Base-by-base conservation (phyloP, 1,140 invertebrate genomes). In the Drosophila fuyamai region DNA sequence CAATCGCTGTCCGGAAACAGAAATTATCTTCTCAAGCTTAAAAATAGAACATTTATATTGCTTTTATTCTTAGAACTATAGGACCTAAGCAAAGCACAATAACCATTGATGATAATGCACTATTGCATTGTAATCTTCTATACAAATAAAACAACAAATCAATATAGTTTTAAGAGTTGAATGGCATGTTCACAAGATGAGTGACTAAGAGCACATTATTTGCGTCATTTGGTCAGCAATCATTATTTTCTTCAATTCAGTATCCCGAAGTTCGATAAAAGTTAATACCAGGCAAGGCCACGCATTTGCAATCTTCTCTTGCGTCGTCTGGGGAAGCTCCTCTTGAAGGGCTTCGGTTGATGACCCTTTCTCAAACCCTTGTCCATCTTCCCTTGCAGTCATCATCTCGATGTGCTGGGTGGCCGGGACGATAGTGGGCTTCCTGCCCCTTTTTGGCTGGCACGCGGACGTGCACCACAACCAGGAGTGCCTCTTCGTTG, bases 321-420 rank as follows among this genome's bases (percentile, higher is more conserved):
- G 29, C 78, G 74, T 82, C 80, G 75, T 82, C 62, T 10, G 56
- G 16, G 27, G 23, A 12, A 29, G 23, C 5, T 43, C 29, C 40
- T 23, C 35, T 58, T 50, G 35, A 44, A 38, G 38, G 81, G 81
- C 81, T 84, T 83, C 76, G 32, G 35, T 46, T 57, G n/a, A 35
- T 56, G 29, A 32, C 70, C 14, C 35, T 38, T 27, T 23, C 29
- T 23, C 2, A 48, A 36, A 62, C 27, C 9, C 46, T 38, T 47
- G 61, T 51, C 61, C 41, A 35, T 35, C 43, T 23, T 56, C 13
- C 60, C 5, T 95, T 95, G 41, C 94, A 97, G 96, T 95, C 65
- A 97, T 97, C 89, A 98, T 98, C 71, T 95, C 96, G 13, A 94
- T 95, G 41, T 98, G 97, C 92, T 98, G 97, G 97, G 94, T 97